Evolutionary conservation across 2,888 invertebrate genomes (phyloP), one percentile per base, ranked within the genome.

Genomic region (Ceratothoa steindachneri): DNA sequence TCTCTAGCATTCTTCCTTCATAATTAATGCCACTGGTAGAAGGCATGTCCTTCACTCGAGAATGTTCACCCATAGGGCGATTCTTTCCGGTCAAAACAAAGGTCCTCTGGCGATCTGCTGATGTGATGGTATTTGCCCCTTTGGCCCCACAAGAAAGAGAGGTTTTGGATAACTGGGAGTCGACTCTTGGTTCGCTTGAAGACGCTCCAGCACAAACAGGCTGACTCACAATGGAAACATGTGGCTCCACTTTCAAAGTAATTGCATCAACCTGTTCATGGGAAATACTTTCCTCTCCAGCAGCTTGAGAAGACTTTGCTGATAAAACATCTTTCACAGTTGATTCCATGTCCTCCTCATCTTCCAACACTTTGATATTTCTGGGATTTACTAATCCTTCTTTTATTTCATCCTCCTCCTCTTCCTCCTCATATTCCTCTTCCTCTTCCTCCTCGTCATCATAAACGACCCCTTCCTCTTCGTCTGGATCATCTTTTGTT

Each of bases 381-480:
- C 22, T 52, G 30, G 9, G 22, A 60, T 69, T 69, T 12, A 30
- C 65, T 19, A n/a, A 24, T 3, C 28, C 72, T 22, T 52, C 69
- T 28, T 74, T 60, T 28, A 27, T 55, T 22, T 67, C 60, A 27
- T 72, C 52, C 1, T 60, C 69, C 15, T 66, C 71, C 29, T 31
- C 71, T 4, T 66, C 75, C 12, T 51, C 72, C 28, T 70, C 70
- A 28, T 70, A 67, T 4, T 51, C 73, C n/a, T 70, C 67, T 9
- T 64, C 70, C 41, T 30, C 70, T 19, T 53, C 64, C 22, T 67
- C 67, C 4, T 41, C 68, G 3, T 53, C 71, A n/a, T 28, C 67
- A n/a, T 51, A 71, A 15, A 19, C 67, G 19, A 67, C 64, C 12
- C 67, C 72, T 9, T 67, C 68, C 24, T 28, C 51, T 15, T 74